These are phyloP conservation scores for Tetramorium alpestre DNA, from an alignment of 1,140 invertebrate species.

Conservation along the genomic window DNA sequence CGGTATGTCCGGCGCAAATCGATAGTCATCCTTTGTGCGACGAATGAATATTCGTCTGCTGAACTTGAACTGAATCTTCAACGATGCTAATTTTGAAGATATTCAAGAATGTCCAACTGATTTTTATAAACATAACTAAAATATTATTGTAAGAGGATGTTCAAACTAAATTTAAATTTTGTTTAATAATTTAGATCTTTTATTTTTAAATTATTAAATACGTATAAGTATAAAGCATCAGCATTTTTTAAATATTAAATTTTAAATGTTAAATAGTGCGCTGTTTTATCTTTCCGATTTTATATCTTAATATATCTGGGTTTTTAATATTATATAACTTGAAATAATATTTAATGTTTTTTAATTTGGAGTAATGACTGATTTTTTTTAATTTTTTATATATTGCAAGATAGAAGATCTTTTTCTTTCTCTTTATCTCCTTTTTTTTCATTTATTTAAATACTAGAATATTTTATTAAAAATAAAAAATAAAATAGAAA, in stretches of 20 bases:
- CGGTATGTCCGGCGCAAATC: slow-evolving; percentile 15
- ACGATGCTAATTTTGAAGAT: neutral
- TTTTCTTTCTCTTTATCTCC: neutral
- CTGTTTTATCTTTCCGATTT: neutral
- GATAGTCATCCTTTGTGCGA: slow-evolving; percentile 24
- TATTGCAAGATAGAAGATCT: neutral
- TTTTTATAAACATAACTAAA: neutral
- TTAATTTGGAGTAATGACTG: neutral
- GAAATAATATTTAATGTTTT: neutral
- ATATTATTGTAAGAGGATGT: neutral
- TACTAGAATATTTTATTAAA: neutral
- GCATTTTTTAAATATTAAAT: neutral
- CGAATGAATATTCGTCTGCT: neutral
- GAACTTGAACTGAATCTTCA: neutral
- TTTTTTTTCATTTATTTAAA: neutral
- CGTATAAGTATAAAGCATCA: neutral
- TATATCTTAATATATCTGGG: neutral
- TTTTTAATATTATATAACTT: neutral
- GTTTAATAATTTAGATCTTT: neutral
- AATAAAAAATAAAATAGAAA: neutral
- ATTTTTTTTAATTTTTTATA: neutral
- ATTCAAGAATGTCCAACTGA: neutral
- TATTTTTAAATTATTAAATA: neutral
- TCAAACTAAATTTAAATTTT: neutral
- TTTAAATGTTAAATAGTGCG: neutral